Base-by-base conservation (phyloP, 2,113 vertebrate species). In the Sturnira hondurensis region DNA sequence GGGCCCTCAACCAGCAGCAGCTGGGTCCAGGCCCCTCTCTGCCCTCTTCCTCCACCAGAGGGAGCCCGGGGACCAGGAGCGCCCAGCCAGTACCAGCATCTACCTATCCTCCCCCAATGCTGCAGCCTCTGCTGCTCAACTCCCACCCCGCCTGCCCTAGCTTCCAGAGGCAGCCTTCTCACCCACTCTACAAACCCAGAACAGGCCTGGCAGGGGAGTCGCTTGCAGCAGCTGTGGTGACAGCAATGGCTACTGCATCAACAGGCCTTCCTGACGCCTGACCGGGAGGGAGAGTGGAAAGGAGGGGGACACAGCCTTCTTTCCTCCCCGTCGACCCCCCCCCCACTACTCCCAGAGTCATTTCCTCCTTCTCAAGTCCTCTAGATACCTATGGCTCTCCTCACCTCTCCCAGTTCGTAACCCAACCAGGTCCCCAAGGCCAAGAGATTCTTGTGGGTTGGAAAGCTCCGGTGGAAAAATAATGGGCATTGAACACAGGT, bases 41-140 rank as follows among this genome's bases (percentile, higher is more conserved):
- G 63, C 78, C 56, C 31, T 74, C 74, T 96, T 80, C 56, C 5
- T 96, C 97, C 96, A 96, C 89, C 93, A 97, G 97, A 94, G 97
- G 97, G 97, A 97, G 97, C 91, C 73, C 33, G 56, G 93, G 91
- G 63, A 89, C 73, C 95, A 96, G 86, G 47, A 95, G 83, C 63
- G 41, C 91, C 93, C 88, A 92, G 92, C 65, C 76, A 54, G 76
- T 94, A 85, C 52, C 77, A 41, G 82, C 70, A 76, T 93, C 61
- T 76, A 94, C 94, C 86, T 71, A 93, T 89, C 94, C 92, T 93
- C 97, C 96, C 95, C 97, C 95, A 96, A 89, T 93, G 91, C 96
- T 94, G 96, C 97, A 97, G 96, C 96, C 94, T 97, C 86, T 89
- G 94, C 96, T 95, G 94, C 86, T 93, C 61, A 96, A 95, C 96